phyloP scores from a whole-genome alignment of 2,113 vertebrate species.

The Scolopax mira region DNA sequence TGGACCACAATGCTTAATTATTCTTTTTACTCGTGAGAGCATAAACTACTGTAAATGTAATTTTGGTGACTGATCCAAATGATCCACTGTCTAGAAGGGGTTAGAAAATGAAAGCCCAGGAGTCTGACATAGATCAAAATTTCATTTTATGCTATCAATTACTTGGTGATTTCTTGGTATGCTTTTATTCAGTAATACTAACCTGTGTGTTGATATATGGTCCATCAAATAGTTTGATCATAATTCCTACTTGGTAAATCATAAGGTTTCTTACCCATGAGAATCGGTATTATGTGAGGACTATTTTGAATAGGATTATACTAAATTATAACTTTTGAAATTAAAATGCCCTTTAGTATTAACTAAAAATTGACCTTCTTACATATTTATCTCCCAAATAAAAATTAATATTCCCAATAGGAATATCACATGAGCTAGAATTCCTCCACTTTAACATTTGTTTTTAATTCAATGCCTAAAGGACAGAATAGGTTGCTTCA shows the following conservation, averaged over 20 bases:
- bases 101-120: not conserved
- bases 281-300: not conserved
- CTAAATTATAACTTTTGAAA: not conserved
- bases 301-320: not conserved
- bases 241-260: not conserved
- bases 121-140: not conserved
- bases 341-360: not conserved
- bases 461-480: not conserved
- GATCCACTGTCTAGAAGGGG: not conserved
- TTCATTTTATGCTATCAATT: not conserved
- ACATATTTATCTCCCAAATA: not conserved
- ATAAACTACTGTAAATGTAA: not conserved
- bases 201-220: not conserved
- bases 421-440: not conserved
- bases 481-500: not conserved
- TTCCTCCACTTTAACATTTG: not conserved
- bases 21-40: not conserved
- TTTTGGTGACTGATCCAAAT: not conserved
- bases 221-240: not conserved
- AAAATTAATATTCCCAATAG: not conserved
- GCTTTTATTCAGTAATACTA: not conserved
- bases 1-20: not conserved
- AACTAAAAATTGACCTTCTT: not conserved
- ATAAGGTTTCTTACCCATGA: not conserved
- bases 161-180: not conserved